Conservation (phyloP, 2,888 invertebrate genomes). For the Scelioninae gen. 1 region DNA sequence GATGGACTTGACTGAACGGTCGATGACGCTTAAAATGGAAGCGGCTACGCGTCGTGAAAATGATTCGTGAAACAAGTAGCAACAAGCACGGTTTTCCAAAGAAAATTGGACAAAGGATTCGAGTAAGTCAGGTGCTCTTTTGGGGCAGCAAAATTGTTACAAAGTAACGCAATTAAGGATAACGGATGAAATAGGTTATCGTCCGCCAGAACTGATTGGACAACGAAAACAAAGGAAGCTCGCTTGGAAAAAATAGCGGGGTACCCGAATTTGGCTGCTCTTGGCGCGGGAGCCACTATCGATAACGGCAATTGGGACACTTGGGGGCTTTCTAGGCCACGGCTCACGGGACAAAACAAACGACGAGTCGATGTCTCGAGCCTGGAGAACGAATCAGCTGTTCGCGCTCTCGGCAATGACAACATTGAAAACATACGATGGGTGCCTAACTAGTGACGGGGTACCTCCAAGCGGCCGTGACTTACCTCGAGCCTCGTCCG, state of each 20-base stretch:
- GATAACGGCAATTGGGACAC: neutral
- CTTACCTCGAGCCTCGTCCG: conserved; percentile 84
- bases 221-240: conserved; percentile 50
- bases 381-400: conserved; percentile 81
- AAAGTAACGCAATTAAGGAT: neutral
- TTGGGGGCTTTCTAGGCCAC: neutral
- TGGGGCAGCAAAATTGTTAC: no score
- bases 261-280: neutral
- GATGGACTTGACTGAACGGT: conserved; percentile 78
- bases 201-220: conserved; percentile 29
- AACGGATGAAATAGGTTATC: conserved; percentile 51
- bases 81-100: neutral
- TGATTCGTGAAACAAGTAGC: conserved; percentile 8
- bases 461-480: conserved; percentile 70
- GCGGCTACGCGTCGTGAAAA: conserved; percentile 50
- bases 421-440: conserved; percentile 80
- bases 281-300: neutral
- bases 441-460: conserved; percentile 41
- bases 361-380: conserved; percentile 21
- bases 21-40: conserved; percentile 75
- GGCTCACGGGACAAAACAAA: conserved; percentile 34
- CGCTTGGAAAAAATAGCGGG: conserved; percentile 11
- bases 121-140: no score
- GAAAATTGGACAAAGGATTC: neutral
- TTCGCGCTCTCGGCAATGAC: conserved; percentile 81